phyloP scores from a whole-genome alignment of 2,888 invertebrate species.

The Ceraclea dissimilis region DNA sequence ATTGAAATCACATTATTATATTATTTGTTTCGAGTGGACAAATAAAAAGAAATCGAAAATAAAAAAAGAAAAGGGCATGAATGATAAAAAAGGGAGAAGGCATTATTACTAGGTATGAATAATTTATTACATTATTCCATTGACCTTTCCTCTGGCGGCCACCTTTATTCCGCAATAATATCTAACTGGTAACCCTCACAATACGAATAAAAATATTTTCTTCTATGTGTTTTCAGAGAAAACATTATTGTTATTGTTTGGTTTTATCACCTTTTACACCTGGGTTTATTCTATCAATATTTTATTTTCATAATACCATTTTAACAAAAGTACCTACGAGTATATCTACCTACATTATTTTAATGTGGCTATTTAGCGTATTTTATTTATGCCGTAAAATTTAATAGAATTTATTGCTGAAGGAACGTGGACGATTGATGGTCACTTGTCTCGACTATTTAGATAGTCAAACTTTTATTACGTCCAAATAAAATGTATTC shows the following conservation, averaged over 20 bases:
- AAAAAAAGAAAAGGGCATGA: neutral
- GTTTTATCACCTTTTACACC: neutral
- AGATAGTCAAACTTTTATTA: no score
- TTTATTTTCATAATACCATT: no score
- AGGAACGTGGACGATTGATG: no score
- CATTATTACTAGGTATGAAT: neutral
- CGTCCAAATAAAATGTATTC: no score
- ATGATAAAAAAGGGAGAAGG: neutral
- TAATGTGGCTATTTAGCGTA: no score
- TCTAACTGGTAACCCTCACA: neutral
- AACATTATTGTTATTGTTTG: neutral
- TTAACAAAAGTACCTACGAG: no score
- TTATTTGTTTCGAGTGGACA: slow-evolving; percentile 2
- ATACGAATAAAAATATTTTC: neutral
- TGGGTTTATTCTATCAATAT: neutral
- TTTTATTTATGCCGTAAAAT: no score
- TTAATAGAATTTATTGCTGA: no score
- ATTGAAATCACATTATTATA: slow-evolving; percentile 1
- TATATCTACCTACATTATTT: no score
- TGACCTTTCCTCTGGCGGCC: neutral
- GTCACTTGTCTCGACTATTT: no score
- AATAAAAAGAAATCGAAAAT: neutral
- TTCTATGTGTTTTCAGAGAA: neutral
- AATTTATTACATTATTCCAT: slow-evolving; percentile 2
- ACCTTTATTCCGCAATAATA: neutral